Percentiles rank a stretch among this genome's conserved stretches.
Evolutionary conservation across 1,140 invertebrate species (phyloP).

Genomic region (Popillia japonica): DNA sequence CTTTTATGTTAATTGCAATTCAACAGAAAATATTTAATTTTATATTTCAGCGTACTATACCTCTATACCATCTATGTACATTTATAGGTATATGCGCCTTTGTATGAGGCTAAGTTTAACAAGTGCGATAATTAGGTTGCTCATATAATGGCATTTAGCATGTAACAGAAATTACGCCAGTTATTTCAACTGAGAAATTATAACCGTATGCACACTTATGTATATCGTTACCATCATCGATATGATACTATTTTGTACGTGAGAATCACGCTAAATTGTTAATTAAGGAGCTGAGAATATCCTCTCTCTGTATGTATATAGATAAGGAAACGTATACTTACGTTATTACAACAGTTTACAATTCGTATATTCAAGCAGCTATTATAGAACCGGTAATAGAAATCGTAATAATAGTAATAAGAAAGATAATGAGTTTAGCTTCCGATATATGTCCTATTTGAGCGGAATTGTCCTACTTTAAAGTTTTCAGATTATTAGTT

Average conservation of each 20-base stretch:
- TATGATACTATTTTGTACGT: neutral
- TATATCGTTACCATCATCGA: neutral
- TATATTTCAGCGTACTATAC: no score
- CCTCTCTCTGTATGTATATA: no score
- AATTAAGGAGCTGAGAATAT: neutral
- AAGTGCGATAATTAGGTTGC: neutral
- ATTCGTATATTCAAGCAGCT: no score
- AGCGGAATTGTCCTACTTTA: neutral
- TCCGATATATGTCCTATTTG: neutral
- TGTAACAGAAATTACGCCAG: neutral
- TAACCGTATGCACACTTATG: no score
- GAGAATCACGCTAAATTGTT: neutral
- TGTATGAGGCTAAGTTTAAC: neutral
- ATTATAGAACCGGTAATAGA: no score
- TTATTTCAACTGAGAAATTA: neutral
- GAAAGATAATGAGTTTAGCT: no score
- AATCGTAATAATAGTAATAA: no score
- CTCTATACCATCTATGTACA: no score
- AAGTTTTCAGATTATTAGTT: neutral
- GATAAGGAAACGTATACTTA: no score
- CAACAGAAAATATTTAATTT: no score
- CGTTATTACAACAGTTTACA: no score
- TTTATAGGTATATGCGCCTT: neutral
- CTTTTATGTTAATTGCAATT: no score
- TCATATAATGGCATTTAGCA: neutral